Conservation (phyloP, 2,797 vertebrate genomes). For the Pangasius sanitwongsei region DNA sequence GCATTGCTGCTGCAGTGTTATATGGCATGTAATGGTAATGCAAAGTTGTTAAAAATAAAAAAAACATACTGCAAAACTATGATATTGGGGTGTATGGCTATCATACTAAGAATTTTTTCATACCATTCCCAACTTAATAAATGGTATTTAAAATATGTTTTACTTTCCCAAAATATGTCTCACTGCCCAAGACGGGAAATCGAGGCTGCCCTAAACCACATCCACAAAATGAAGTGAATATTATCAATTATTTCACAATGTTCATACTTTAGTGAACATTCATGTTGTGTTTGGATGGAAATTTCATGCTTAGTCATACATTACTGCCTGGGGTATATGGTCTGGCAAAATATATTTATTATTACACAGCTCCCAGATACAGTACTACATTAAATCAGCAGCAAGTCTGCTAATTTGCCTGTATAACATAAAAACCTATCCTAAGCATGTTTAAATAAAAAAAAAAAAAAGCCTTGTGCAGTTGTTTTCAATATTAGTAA, state of each 20-base stretch:
- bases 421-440: background rate
- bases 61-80: background rate
- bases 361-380: constrained; percentile 28
- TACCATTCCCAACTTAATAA: background rate
- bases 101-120: background rate
- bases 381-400: background rate
- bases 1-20: background rate
- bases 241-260: constrained; percentile 42
- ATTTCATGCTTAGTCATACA: constrained; percentile 26
- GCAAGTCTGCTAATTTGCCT: background rate
- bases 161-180: constrained; percentile 27
- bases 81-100: background rate
- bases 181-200: constrained; percentile 22
- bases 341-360: constrained; percentile 47
- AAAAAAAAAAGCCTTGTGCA: background rate
- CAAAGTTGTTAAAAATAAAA: background rate
- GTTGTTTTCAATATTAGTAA: background rate
- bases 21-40: background rate
- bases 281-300: constrained; percentile 16
- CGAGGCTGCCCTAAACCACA: constrained; percentile 19
- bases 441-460: background rate
- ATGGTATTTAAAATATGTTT: constrained; percentile 25
- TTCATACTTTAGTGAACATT: constrained; percentile 22
- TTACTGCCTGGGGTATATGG: constrained; percentile 35
- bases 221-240: constrained; percentile 37